Base-by-base conservation (phyloP, 1,140 invertebrate genomes). In the Bombus soroeensis region DNA sequence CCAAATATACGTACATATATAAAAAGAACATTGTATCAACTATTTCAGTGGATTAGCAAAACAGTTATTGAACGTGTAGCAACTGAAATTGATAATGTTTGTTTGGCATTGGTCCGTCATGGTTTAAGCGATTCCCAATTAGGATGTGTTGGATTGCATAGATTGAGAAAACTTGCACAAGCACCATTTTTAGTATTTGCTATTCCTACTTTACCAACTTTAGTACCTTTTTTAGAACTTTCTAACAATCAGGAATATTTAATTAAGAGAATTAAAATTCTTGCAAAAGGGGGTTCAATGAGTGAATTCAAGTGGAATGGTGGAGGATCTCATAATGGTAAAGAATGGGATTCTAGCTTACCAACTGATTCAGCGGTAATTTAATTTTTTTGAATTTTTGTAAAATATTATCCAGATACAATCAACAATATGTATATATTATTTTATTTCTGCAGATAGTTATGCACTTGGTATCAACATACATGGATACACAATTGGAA, bases 171-270 rank as follows among this genome's bases (percentile, higher is more conserved):
- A 92, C 97, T 97, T 59, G 96, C 96, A 2, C 96, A 96, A 88
- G 95, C 96, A 28, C 94, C 96, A 76, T 96, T 96, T 75, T 96
- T 97, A 73, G 95, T 96, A 62, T 95, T 96, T 43, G 96, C 96
- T 88, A 96, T 98, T 39, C 97, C 97, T 2, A 97, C 96, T 70
- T 93, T 98, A 73, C 96, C 97, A 13, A 95, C 96, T 66, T 91
- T 98, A 6, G 94, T 98, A 25, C 97, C 97, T 2, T 98, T 98
- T 93, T 93, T 98, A 83, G 98, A 98, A 90, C 93, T 98, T 12
- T 97, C 96, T 9, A 96, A 96, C 10, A 98, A 98, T 96, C 98
- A 98, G 92, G 97, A 98, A 93, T 98, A 98, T 94, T 93, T 98
- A 18, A 96, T 98, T 5, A 96, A 97, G 76, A 95, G 98, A 90